Evolutionary conservation across 2,888 invertebrate genomes (phyloP).

Genomic region (Erpobdella octoculata): DNA sequence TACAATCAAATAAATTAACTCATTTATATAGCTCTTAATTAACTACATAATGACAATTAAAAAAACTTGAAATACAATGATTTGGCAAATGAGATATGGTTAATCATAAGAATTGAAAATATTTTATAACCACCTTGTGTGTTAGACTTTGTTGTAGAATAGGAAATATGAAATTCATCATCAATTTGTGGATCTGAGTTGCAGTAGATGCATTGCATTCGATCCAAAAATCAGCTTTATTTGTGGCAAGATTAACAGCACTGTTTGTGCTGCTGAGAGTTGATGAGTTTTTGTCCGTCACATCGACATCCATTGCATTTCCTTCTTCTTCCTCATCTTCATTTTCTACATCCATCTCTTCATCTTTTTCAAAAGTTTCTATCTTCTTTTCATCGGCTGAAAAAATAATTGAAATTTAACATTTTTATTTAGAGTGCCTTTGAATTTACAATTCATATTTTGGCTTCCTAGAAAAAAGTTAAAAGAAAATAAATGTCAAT

Average conservation of each 20-base stretch:
- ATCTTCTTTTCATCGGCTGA: too few relatives aligned
- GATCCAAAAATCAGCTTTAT: too few relatives aligned
- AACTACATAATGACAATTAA: background rate
- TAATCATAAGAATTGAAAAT: background rate
- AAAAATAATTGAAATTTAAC: background rate
- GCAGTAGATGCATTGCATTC: constrained; percentile 54
- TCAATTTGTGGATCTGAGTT: constrained; percentile 65
- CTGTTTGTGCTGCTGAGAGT: too few relatives aligned
- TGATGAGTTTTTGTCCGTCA: too few relatives aligned
- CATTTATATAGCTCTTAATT: too few relatives aligned
- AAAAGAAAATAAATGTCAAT: too few relatives aligned
- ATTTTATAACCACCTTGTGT: constrained; percentile 43
- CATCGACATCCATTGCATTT: background rate
- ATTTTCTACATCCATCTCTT: constrained; percentile 18
- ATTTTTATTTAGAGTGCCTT: too few relatives aligned
- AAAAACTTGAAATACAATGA: background rate
- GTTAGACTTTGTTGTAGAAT: constrained; percentile 69
- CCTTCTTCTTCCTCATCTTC: constrained; percentile 6
- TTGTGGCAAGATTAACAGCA: too few relatives aligned
- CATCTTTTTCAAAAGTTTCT: background rate
- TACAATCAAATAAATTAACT: constrained; percentile 30
- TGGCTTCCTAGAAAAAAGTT: too few relatives aligned
- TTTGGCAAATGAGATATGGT: background rate
- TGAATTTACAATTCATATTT: too few relatives aligned
- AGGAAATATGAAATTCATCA: constrained; percentile 68